A percentile compares a stretch with the other conserved stretches of the same genome.
These are phyloP conservation scores for Morone chrysops DNA, from an alignment of 2,113 vertebrate species.

Conservation along the genomic window DNA sequence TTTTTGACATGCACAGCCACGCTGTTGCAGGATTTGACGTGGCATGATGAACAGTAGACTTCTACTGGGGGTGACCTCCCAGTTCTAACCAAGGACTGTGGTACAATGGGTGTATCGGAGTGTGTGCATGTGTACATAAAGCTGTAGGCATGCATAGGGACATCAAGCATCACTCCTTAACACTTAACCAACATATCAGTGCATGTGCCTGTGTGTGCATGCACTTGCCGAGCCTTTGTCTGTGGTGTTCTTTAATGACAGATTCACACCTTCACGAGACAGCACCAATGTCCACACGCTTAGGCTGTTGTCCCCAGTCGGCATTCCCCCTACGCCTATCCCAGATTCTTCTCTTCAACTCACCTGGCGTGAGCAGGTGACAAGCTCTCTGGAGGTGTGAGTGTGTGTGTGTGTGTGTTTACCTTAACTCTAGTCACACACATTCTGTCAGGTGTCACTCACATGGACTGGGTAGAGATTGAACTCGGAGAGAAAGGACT, in stretches of 20 bases:
- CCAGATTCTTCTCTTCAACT: slow-evolving; percentile 20
- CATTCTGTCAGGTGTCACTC: slow-evolving; percentile 63
- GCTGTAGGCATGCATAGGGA: background rate
- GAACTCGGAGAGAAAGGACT: slow-evolving; percentile 5
- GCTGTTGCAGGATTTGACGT: slow-evolving; percentile 64
- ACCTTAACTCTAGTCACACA: slow-evolving; percentile 53
- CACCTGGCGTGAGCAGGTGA: slow-evolving; percentile 55
- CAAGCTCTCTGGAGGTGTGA: slow-evolving; percentile 52
- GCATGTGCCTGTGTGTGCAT: background rate
- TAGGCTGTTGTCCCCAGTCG: slow-evolving; percentile 43
- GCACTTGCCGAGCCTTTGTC: background rate
- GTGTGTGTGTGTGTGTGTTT: slow-evolving; percentile 14
- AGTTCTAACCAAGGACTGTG: slow-evolving; percentile 36
- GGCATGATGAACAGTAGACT: slow-evolving; percentile 42
- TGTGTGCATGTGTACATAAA: background rate
- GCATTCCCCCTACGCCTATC: background rate
- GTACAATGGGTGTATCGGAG: background rate
- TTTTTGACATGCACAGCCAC: slow-evolving; percentile 67
- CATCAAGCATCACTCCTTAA: background rate
- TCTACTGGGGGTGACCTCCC: slow-evolving; percentile 58
- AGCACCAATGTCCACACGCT: slow-evolving; percentile 60
- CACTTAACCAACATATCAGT: background rate
- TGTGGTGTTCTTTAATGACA: slow-evolving; percentile 43
- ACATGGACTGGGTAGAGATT: slow-evolving; percentile 5
- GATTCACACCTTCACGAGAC: slow-evolving; percentile 67